Conservation (phyloP, 2,797 vertebrate species). For the Anabas testudineus region DNA sequence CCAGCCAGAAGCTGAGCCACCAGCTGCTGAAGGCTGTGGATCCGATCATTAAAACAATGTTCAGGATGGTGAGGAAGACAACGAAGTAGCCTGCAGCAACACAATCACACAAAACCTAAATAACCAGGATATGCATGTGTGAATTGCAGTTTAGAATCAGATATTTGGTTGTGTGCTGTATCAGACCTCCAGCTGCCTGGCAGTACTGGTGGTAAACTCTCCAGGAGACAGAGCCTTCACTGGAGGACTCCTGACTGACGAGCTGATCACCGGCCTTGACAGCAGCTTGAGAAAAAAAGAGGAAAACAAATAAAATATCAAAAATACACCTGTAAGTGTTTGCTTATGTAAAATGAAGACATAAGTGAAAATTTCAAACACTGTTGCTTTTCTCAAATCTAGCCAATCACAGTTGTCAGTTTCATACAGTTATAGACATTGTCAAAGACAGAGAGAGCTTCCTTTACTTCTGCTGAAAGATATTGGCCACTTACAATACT, state of each 20-base stretch:
- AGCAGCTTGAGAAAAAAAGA: slow-evolving; percentile 33
- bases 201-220: slow-evolving; percentile 84
- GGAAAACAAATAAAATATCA: too few relatives aligned
- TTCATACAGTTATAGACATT: background rate
- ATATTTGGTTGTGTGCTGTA: slow-evolving; percentile 8
- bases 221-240: slow-evolving; percentile 79
- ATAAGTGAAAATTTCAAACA: too few relatives aligned
- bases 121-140: background rate
- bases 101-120: slow-evolving; percentile 19
- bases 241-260: slow-evolving; percentile 70
- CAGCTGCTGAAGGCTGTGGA: slow-evolving; percentile 84
- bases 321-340: too few relatives aligned
- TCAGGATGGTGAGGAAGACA: slow-evolving; percentile 59
- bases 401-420: background rate
- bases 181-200: slow-evolving; percentile 86
- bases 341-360: too few relatives aligned
- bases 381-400: background rate
- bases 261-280: slow-evolving; percentile 74
- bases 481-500: too few relatives aligned
- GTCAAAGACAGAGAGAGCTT: too few relatives aligned
- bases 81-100: slow-evolving; percentile 81
- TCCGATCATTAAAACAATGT: slow-evolving; percentile 80
- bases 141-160: background rate
- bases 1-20: slow-evolving; percentile 88
- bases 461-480: too few relatives aligned